Base-by-base conservation (phyloP, 2,888 invertebrate species). In the Rotaria sp. region DNA sequence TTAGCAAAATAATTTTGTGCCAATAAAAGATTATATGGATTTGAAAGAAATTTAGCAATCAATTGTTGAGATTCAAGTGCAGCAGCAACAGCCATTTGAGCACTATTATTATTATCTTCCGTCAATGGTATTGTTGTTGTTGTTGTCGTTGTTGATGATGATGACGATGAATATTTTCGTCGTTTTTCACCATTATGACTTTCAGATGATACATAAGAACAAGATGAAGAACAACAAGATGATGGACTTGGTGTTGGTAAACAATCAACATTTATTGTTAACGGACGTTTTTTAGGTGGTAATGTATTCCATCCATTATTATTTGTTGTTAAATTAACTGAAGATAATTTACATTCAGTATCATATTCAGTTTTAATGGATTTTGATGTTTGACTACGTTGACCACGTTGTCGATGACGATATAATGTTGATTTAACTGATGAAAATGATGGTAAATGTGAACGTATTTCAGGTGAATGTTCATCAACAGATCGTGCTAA, bases 381-480 rank as follows among this genome's bases (percentile, higher is more conserved):
- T 38, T 67, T 67, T 35, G 67, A 21, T 21, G 67, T 21, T 67
- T 67, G 67, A 67, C 38, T 67, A 30, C 67, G 67, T 45, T 80
- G 80, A n/a, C 45, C 45, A 26, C 45, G 41, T 80, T 80, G 80
- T 45, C 80, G 80, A 80, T 80, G 80, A 80, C 80, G 80, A 80
- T 80, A 80, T 15, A 80, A 45, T 80, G 80, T 80, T 80, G 80
- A 80, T n/a, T 80, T 80, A n/a, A 80, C 80, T 24, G 80, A 80
- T 11, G 45, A 45, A 45, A 80, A 80, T 45, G 80, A 45, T 80
- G 80, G 80, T n/a, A 80, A 80, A 15, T 80, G 80, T 41, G 41
- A 45, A n/a, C 45, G 26, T 45, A 80, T 80, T 45, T 80, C 80
- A 13, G 41, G 41, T 45, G 45, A 41, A n/a, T 80, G 80, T 80